These are phyloP conservation scores for Ceriagrion tenellum DNA, from an alignment of 2,888 invertebrate species.

Conservation along the genomic window DNA sequence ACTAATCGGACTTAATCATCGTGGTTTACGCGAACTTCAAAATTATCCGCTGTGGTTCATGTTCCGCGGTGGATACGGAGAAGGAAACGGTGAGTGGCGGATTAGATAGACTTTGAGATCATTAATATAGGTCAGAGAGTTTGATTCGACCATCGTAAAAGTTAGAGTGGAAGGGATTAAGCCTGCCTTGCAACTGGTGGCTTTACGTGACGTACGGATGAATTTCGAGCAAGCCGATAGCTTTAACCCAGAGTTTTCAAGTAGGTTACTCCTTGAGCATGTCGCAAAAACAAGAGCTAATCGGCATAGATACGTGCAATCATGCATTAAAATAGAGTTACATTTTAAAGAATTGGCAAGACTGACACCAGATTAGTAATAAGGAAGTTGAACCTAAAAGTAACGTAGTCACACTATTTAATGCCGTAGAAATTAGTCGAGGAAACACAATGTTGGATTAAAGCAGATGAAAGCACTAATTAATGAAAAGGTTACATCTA, in stretches of 20 bases:
- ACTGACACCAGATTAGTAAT: too few species aligned
- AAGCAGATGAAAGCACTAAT: too few species aligned
- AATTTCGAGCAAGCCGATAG: background rate
- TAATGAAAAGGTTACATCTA: too few species aligned
- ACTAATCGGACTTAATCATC: conserved; percentile 39
- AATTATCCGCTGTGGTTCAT: conserved; percentile 21
- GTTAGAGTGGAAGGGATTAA: background rate
- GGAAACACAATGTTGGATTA: too few species aligned
- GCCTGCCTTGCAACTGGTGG: background rate
- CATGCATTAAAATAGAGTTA: too few species aligned
- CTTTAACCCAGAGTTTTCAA: background rate
- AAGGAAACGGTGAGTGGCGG: background rate
- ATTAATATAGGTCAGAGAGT: conserved; percentile 32
- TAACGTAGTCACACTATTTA: too few species aligned
- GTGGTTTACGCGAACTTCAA: conserved; percentile 20
- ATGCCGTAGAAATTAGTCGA: too few species aligned
- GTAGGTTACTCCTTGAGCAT: background rate
- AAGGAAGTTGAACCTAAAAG: too few species aligned
- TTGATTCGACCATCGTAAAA: conserved; percentile 12
- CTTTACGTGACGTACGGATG: background rate
- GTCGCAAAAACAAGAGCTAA: background rate
- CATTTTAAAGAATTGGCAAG: too few species aligned
- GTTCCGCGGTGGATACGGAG: conserved; percentile 3
- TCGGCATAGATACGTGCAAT: too few species aligned
- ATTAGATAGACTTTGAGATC: conserved; percentile 23